Percentiles rank a stretch among this genome's conserved stretches.
Evolutionary conservation across 2,888 invertebrate genomes (phyloP).

Genomic region (Nephrotoma appendiculata): DNA sequence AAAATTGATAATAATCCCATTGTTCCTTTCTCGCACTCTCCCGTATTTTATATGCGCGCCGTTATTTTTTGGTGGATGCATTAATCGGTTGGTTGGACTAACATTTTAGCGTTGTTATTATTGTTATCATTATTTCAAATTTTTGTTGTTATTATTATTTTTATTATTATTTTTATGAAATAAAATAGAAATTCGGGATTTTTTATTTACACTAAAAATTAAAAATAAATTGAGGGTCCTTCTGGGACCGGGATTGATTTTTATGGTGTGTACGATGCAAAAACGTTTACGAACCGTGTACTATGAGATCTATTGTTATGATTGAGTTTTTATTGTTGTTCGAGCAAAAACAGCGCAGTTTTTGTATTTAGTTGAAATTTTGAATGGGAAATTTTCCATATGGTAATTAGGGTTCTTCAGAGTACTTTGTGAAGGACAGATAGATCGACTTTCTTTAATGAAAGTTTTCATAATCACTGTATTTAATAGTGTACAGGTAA

Average conservation of each 20-base stretch:
- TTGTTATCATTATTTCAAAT: not conserved
- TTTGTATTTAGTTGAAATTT: not conserved
- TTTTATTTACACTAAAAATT: not conserved
- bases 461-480: not conserved
- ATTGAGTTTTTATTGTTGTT: not conserved
- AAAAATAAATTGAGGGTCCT: not conserved
- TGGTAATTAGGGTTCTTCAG: not conserved
- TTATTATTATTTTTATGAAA: not conserved
- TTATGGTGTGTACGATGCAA: not conserved
- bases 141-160: not conserved
- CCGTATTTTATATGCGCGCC: constrained; percentile 1
- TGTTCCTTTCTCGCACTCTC: constrained; percentile 3
- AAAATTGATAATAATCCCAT: constrained; percentile 15
- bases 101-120: not conserved
- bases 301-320: not conserved
- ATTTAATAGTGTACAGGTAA: not conserved
- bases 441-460: not conserved
- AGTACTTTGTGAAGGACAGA: not conserved
- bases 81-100: not conserved
- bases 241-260: not conserved
- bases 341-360: not conserved
- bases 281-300: not conserved
- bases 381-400: not conserved
- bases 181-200: not conserved
- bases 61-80: not conserved